Evolutionary conservation across 1,140 invertebrate species (phyloP), one percentile per base, ranked within the genome.

Genomic region (Diachasmimorpha longicaudata): DNA sequence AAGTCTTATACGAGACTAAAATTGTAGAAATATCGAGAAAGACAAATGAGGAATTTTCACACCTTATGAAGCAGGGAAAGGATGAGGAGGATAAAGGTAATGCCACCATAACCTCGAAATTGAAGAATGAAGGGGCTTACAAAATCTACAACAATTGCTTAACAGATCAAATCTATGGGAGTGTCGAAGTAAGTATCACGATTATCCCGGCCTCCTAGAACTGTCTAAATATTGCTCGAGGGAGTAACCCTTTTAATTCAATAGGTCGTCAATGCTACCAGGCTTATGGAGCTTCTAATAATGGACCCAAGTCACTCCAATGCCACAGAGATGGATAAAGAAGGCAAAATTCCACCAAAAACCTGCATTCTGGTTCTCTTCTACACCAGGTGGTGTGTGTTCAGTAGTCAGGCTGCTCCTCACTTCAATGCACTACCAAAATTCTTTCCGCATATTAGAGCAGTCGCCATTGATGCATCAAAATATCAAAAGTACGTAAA

Each of bases 381-480:
- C 87, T 98, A 95, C 89, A 95, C 96, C 93, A 68, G 93, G 67
- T 95, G 94, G 85, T 98, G 97, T 87, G 93, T 95, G 37, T 98
- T 98, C 81, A 97, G 96, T 85, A 94, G 95, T 74, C 92, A 94
- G 81, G 95, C 96, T 31, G 97, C 96, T 8, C 95, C 96, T 4
- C 92, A 96, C 85, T 97, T 95, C 79, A 99, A 98, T 91, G 95
- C 97, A 1, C 84, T 99, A 82, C 95, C 91, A 76, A 91, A 93
- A 82, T 93, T 93, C 4, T 98, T 96, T 90, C 96, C 96, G 10
- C 92, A 94, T 82, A 90, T 99, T 6, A 95, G 95, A 87, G 93
- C 97, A 84, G 93, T 96, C 36, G 97, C 96, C 11, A 92, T 99
- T 16, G 96, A 99, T 91, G 96, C 96, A 0, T 92, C 95, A 76